Evolutionary conservation across 2,797 vertebrate genomes (phyloP), one percentile per base, ranked within the genome.

Genomic region (Darevskia nairensis): DNA sequence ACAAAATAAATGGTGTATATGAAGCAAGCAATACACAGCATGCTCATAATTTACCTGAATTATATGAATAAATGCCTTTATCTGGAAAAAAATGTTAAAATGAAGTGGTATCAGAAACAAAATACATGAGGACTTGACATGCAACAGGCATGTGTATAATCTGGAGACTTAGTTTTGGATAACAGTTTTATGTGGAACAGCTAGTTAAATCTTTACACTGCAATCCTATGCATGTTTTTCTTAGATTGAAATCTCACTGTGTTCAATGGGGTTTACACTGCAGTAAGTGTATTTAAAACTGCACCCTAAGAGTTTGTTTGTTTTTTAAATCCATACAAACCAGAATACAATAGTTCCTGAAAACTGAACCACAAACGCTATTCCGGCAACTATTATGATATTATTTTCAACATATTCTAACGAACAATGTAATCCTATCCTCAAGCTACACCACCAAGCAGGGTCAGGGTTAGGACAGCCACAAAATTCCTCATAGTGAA

Each of bases 31-130:
- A 80, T 90, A 95, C 94, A 95, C 90, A 80, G 86, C 97, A 97
- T 97, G 95, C 97, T 95, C 92, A 90, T 93, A 94, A 93, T 96
- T 99, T 99, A 99, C 98, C 98, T 99, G 98, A 98, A 97, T 98
- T 98, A 98, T 98, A 97, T 94, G 98, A 97, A 97, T 97, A 98
- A 92, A 98, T 98, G 97, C 97, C 97, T 98, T 98, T 98, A 97
- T 98, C 98, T 99, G 98, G 96, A 96, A 98, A 98, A 97, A 97
- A 98, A 97, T 96, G 96, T 97, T 95, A 95, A 95, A 96, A 96
- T 97, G 96, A 97, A 96, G 95, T 94, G 93, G 96, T 91, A 91
- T 97, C 96, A 97, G 94, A 94, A 90, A 93, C 91, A 93, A 93
- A 88, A 92, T 93, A 93, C 64, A 91, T 91, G 94, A 96, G 88